phyloP scores from a whole-genome alignment of 2,888 invertebrate genomes.

The Cantharis rufa region DNA sequence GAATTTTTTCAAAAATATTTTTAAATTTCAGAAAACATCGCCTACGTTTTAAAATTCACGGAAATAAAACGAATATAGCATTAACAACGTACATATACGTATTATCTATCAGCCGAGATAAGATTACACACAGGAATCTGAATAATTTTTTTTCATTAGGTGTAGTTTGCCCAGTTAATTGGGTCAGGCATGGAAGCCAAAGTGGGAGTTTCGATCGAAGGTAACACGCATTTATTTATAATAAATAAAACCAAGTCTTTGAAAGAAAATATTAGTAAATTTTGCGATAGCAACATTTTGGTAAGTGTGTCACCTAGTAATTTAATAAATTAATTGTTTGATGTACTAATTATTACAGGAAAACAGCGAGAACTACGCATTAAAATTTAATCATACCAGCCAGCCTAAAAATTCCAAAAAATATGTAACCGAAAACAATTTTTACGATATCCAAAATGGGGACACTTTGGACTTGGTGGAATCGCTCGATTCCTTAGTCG shows the following conservation, averaged over 20 bases:
- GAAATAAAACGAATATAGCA: not conserved
- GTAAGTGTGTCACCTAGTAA: constrained; percentile 23
- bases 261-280: constrained; percentile 29
- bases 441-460: constrained; percentile 45
- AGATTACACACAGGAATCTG: constrained; percentile 22
- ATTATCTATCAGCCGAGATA: constrained; percentile 18
- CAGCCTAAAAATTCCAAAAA: constrained; percentile 32
- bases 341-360: constrained; percentile 8
- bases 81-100: not conserved
- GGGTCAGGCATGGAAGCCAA: constrained; percentile 28
- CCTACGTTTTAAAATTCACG: not conserved
- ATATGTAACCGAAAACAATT: constrained; percentile 46
- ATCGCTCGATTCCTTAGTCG: constrained; percentile 43
- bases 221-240: constrained; percentile 28
- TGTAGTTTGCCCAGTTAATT: not conserved
- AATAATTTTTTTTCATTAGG: constrained; percentile 17
- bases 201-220: constrained; percentile 33
- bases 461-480: constrained; percentile 48
- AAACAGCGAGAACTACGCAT: constrained; percentile 38
- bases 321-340: not conserved
- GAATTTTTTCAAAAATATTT: too few relatives aligned
- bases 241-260: constrained; percentile 32
- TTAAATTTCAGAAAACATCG: not conserved
- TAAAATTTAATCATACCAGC: constrained; percentile 44
- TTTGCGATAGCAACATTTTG: constrained; percentile 30